Conservation (phyloP, 1,140 invertebrate genomes). For the Coelopa frigida region DNA sequence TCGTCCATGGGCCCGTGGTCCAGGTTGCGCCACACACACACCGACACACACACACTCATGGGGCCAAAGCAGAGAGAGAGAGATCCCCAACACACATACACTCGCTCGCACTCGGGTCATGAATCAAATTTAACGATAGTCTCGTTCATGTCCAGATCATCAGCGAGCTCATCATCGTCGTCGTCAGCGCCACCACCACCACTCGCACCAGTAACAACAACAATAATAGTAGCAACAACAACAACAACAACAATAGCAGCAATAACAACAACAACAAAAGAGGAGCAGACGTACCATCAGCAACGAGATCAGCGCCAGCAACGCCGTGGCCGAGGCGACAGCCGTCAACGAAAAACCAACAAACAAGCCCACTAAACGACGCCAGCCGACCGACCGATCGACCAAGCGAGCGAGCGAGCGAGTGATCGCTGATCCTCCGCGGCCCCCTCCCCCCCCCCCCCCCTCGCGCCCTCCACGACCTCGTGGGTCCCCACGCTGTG, state of each 20-base stretch:
- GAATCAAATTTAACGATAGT: constrained; percentile 45
- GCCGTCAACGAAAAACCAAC: constrained; percentile 16
- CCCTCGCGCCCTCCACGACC: too few species aligned
- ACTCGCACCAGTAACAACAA: background rate
- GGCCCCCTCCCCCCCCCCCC: too few species aligned
- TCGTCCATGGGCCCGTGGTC: too few species aligned
- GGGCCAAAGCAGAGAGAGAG: too few species aligned
- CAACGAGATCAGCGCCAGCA: constrained; percentile 7
- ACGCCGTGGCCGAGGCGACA: constrained; percentile 5
- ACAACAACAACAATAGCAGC: constrained; percentile 33
- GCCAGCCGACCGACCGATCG: constrained; percentile 16
- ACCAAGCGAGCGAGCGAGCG: background rate
- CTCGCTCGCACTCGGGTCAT: constrained; percentile 25
- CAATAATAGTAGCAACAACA: constrained; percentile 34
- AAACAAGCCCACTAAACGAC: constrained; percentile 12
- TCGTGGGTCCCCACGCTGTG: too few species aligned
- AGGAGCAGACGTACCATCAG: background rate
- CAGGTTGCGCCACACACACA: too few species aligned
- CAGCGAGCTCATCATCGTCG: constrained; percentile 8
- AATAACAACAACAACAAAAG: constrained; percentile 20
- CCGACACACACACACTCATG: too few species aligned
- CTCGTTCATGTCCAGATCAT: constrained; percentile 12
- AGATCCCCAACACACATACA: too few species aligned
- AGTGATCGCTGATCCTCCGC: too few species aligned
- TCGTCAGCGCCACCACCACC: background rate